Evolutionary conservation across 1,140 invertebrate genomes (phyloP).

Genomic region (Liolophura sinensis): DNA sequence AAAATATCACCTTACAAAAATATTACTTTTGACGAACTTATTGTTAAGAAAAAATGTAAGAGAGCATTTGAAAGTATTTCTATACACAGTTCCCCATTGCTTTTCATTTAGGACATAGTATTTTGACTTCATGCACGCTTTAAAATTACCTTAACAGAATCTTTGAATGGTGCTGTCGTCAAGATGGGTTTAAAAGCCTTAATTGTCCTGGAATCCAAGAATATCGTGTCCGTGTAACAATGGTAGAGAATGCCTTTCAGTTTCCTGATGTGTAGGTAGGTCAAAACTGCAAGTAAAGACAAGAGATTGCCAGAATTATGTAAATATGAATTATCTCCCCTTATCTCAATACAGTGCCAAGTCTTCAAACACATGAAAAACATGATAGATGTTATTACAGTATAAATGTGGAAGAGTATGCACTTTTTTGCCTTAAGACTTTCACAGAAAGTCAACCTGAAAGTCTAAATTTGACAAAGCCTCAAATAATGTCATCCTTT

Average conservation of each 20-base stretch:
- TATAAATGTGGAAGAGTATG: not conserved
- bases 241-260: constrained; percentile 44
- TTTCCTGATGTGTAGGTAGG: constrained; percentile 38
- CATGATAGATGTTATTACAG: not conserved
- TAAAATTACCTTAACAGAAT: constrained; percentile 36
- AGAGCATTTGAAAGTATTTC: too few species aligned
- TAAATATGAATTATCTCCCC: not conserved
- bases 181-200: constrained; percentile 40
- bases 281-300: constrained; percentile 41
- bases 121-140: too few species aligned
- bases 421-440: not conserved
- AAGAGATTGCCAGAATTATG: too few species aligned
- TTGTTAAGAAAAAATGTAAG: too few species aligned
- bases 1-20: too few species aligned
- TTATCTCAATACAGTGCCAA: not conserved
- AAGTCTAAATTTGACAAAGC: too few species aligned
- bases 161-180: constrained; percentile 39
- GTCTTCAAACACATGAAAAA: not conserved
- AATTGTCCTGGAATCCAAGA: constrained; percentile 37
- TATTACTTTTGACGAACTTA: too few species aligned
- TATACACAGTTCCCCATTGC: too few species aligned
- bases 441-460: too few species aligned
- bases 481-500: too few species aligned
- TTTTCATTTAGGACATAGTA: too few species aligned
- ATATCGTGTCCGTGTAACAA: constrained; percentile 46